phyloP scores from a whole-genome alignment of 2,888 invertebrate species.

The Chromoteleia sp. region DNA sequence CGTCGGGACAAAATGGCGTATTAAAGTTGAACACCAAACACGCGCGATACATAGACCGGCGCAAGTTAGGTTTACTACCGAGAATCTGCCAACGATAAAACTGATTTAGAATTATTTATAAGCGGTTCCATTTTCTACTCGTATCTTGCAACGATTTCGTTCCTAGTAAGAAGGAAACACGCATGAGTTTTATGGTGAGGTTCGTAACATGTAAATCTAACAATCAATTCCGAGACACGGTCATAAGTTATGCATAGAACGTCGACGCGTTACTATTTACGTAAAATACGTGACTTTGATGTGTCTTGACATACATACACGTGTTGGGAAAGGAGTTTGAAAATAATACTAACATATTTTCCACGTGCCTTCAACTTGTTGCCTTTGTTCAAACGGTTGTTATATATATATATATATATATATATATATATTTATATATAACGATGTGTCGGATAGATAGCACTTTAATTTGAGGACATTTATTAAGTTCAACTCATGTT shows the following conservation, averaged over 20 bases:
- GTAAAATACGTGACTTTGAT: conserved; percentile 66
- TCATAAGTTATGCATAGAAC: conserved; percentile 53
- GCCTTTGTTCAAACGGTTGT: conserved; percentile 6
- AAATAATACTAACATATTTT: conserved; percentile 42
- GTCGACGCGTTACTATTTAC: conserved; percentile 55
- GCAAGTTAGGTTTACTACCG: conserved; percentile 44
- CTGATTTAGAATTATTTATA: conserved; percentile 65
- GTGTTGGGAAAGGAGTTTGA: conserved; percentile 43
- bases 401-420: conserved; percentile 9
- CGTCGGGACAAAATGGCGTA: conserved; percentile 14
- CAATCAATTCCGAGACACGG: conserved; percentile 67
- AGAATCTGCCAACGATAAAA: conserved; percentile 58
- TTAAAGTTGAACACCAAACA: conserved; percentile 31
- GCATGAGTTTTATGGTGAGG: conserved; percentile 56
- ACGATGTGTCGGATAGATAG: not conserved
- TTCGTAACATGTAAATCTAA: conserved; percentile 64
- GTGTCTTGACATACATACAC: conserved; percentile 55
- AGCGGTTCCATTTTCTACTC: conserved; percentile 59
- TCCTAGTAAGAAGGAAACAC: conserved; percentile 67
- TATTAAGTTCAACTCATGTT: too few species aligned
- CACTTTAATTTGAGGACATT: not conserved
- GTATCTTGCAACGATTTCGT: conserved; percentile 66
- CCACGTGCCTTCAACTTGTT: conserved; percentile 31
- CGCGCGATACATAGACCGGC: not conserved
- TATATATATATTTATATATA: too few species aligned